Base-by-base conservation (phyloP, 2,113 vertebrate genomes). In the Hemiscyllium ocellatum region DNA sequence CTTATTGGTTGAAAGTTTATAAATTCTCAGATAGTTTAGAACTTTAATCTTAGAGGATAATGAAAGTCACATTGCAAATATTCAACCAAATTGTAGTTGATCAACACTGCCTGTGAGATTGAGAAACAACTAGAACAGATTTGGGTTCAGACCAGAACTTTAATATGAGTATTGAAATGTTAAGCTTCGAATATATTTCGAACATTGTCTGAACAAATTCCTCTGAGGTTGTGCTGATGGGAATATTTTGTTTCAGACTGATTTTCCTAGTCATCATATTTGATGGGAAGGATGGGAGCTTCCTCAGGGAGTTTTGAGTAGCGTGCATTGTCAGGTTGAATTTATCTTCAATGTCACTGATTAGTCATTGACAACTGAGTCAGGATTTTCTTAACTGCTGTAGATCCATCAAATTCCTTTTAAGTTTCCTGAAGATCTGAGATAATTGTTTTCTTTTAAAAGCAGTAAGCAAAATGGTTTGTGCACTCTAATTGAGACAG, bases 281-380 rank as follows among this genome's bases (percentile, higher is more conserved):
- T 61, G 87, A 90, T 61, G 29, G 86, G 24, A 90, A 90, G 87
- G 87, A 61, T 33, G 10, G 52, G 52, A 15, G 22, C 52, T 61
- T 90, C 87, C 87, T 90, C 13, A 33, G 87, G 87, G 87, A 90
- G 87, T 52, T 90, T 90, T 90, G 33, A 90, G 52, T 90, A 33
- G 52, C 61, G 52, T 24, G 50, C 26, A 33, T 8, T 61, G 87
- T 90, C 87, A 90, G 47, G 61, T 90, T 90, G 26, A 90, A 90
- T 90, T 90, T n/a, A 90, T 52, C 56, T 90, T 90, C 87, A 90
- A n/a, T 61, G 26, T 61, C 87, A 90, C 26, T 90, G 87, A 90
- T 90, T 90, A 90, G 87, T 61, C 87, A 90, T 61, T 90, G 87
- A 33, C 87, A 90, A 90, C 52, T 52, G 87, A 90, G 87, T 90